Percentiles rank a stretch among this genome's conserved stretches.
Conservation (phyloP, 2,888 invertebrate genomes). For the Plebejus anna region DNA sequence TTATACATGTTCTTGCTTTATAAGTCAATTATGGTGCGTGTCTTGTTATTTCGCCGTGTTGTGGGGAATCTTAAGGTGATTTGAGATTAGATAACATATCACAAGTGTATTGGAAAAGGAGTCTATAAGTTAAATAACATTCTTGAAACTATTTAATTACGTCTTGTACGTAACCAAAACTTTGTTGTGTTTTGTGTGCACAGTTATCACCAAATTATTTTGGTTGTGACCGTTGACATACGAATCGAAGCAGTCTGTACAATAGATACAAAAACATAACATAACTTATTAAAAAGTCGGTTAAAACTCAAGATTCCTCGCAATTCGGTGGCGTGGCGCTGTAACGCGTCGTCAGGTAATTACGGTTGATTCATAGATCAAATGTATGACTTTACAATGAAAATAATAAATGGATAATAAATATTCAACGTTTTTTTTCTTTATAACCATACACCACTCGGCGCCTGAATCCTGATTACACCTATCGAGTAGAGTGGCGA, state of each 20-base stretch:
- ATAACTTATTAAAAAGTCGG: neutral
- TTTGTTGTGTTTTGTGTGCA: no score
- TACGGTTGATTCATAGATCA: conserved; percentile 72
- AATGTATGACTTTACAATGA: conserved; percentile 77
- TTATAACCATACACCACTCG: neutral
- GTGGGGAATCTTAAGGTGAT: conserved; percentile 42
- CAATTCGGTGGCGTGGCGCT: conserved; percentile 52
- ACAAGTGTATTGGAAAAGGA: neutral
- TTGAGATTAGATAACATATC: conserved; percentile 8
- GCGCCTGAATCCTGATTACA: no score
- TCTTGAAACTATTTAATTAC: neutral
- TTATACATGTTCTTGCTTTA: conserved; percentile 50
- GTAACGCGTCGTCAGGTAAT: conserved; percentile 63
- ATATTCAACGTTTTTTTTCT: conserved; percentile 41
- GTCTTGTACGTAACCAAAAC: neutral
- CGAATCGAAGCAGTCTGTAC: no score
- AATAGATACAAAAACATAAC: no score
- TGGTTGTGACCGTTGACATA: no score
- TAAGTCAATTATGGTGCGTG: conserved; percentile 75
- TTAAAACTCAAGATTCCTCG: conserved; percentile 35
- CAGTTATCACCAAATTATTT: no score
- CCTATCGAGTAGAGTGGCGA: no score
- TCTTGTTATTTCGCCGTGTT: conserved; percentile 46
- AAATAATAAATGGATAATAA: conserved; percentile 72
- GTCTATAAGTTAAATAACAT: neutral